These are phyloP conservation scores for Cavia aperea DNA, from an alignment of 2,113 vertebrate genomes.

Conservation along the genomic window DNA sequence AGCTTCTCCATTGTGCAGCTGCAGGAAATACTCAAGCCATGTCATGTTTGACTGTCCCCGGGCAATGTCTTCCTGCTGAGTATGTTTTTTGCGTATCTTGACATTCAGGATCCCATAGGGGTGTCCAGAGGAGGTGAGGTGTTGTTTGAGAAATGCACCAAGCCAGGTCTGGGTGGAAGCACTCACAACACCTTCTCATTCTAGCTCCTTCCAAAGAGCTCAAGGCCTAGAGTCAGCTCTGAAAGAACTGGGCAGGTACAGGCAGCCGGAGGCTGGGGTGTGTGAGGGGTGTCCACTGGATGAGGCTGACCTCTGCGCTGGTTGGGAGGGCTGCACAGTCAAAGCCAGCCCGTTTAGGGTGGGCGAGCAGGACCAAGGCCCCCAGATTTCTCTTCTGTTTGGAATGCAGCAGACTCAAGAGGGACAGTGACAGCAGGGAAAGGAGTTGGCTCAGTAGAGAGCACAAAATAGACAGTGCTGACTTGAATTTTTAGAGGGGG, in stretches of 20 bases:
- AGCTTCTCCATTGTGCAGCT: conserved; percentile 57
- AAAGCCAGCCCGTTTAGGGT: no score
- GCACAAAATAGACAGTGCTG: not conserved
- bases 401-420: not conserved
- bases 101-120: not conserved
- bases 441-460: not conserved
- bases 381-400: not conserved
- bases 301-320: not conserved
- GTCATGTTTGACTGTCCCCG: conserved; percentile 40
- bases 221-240: not conserved
- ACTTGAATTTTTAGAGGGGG: not conserved
- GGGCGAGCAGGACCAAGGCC: not conserved
- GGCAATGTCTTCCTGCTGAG: conserved; percentile 46
- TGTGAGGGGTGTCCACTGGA: not conserved
- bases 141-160: not conserved
- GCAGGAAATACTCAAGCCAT: conserved; percentile 30
- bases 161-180: no score
- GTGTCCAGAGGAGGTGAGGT: not conserved
- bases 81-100: not conserved
- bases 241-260: not conserved
- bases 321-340: not conserved
- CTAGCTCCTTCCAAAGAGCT: not conserved
- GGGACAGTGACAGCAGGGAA: not conserved
- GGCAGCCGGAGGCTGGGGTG: not conserved
- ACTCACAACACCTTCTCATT: not conserved